Percentiles rank a stretch among this genome's conserved stretches.
These are phyloP conservation scores for Epistrophella euchroma DNA, from an alignment of 2,888 invertebrate genomes.

Conservation along the genomic window DNA sequence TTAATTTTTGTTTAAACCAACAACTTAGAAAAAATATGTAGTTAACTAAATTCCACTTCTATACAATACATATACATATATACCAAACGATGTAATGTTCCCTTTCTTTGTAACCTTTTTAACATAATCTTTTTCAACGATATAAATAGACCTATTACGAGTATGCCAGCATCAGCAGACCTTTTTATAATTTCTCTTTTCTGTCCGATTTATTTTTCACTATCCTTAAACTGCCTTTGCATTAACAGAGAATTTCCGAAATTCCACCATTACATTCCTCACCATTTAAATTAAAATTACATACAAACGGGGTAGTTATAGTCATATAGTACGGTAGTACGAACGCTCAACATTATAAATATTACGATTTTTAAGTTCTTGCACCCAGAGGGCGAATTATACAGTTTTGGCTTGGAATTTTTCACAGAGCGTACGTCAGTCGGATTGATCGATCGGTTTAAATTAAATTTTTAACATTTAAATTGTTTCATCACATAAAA, in stretches of 20 bases:
- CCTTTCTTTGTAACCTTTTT: too few relatives aligned
- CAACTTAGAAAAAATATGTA: too few relatives aligned
- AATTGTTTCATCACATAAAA: conserved; percentile 76
- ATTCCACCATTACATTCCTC: conserved; percentile 2
- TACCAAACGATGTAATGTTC: too few relatives aligned
- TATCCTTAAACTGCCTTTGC: not conserved
- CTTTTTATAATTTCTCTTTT: not conserved
- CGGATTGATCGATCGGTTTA: conserved; percentile 74
- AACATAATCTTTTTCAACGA: too few relatives aligned
- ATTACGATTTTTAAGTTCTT: conserved; percentile 29
- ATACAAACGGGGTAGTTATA: not conserved
- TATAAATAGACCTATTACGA: not conserved
- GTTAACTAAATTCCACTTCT: too few relatives aligned
- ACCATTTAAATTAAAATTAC: conserved; percentile 1
- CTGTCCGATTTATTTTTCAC: not conserved
- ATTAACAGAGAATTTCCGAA: not conserved
- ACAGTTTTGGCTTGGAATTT: conserved; percentile 41
- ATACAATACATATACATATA: too few relatives aligned
- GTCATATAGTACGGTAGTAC: not conserved
- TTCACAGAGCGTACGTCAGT: conserved; percentile 43
- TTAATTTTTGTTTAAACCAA: too few relatives aligned
- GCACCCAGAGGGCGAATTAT: conserved; percentile 53
- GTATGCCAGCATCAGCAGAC: not conserved
- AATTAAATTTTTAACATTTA: conserved; percentile 75
- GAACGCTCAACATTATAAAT: not conserved